Conservation (phyloP, 1,140 invertebrate species). For the Saxidomus purpurata region DNA sequence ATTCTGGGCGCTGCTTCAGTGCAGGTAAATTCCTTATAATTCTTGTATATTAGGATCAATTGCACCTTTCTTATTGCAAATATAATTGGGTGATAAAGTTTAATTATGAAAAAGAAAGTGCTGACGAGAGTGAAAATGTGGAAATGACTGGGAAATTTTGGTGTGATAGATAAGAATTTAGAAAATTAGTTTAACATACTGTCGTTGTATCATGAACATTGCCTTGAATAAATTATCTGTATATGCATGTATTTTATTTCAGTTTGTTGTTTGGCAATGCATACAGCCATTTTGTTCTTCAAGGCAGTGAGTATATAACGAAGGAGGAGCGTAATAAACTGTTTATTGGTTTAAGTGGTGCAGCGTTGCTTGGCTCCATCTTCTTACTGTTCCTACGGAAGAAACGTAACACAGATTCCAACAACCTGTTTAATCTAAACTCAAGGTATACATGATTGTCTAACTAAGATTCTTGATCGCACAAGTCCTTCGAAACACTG, state of each 20-base stretch:
- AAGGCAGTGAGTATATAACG: slow-evolving; percentile 91
- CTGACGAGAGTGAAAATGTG: background rate
- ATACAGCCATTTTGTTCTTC: slow-evolving; percentile 96
- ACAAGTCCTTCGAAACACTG: too few species aligned
- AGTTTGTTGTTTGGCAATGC: slow-evolving; percentile 97
- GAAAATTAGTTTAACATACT: too few species aligned
- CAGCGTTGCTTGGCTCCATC: slow-evolving; percentile 76
- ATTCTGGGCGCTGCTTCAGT: slow-evolving; percentile 98
- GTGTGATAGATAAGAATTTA: too few species aligned
- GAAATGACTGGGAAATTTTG: too few species aligned
- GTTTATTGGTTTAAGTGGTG: slow-evolving; percentile 80
- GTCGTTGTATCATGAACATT: too few species aligned
- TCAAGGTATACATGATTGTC: slow-evolving; percentile 60
- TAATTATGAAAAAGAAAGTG: too few species aligned
- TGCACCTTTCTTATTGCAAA: too few species aligned
- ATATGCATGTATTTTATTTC: too few species aligned
- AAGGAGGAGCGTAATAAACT: slow-evolving; percentile 85
- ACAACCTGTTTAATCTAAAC: slow-evolving; percentile 80
- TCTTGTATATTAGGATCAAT: too few species aligned
- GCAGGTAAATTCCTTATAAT: slow-evolving; percentile 89
- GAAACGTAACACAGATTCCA: slow-evolving; percentile 60
- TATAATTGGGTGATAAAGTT: too few species aligned
- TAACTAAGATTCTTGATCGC: too few species aligned
- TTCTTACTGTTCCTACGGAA: slow-evolving; percentile 77
- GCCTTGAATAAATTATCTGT: too few species aligned